Evolutionary conservation across 2,888 invertebrate species (phyloP), one percentile per base, ranked within the genome.

Genomic region (Alloscopus bannaensis): DNA sequence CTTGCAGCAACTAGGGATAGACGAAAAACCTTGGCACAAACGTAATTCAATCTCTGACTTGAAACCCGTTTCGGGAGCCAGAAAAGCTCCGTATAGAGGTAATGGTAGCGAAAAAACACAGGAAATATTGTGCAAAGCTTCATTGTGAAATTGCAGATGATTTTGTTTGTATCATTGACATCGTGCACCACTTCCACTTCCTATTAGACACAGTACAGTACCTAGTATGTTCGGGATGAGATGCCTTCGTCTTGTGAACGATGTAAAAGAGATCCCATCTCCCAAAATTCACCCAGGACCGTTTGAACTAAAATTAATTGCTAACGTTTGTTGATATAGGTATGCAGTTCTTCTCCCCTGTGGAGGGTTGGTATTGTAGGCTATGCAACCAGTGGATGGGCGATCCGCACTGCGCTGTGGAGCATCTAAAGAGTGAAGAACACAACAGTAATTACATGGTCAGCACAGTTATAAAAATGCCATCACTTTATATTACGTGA

Each of bases 331-430:
- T 20, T 77, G 24, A 89, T 89, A 68, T 88, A 94, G 95, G 96
- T 42, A 90, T 95, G 81, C 95, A 95, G 88, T 95, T 95, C 90
- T 94, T 96, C 89, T 93, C 94, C 85, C 94, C 95, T 1, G 93
- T 95, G 0, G 93, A 94, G 4, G 93, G 95, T 31, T 96, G 95
- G 95, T 96, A 94, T 89, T 96, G 96, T 90, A 94, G 95, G 88
- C 90, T 96, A 81, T 96, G 96, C 87, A 93, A 94, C 87, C 91
- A 92, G 86, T 96, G 95, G 93, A 95, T 96, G 87, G 96, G 95
- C 0, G 96, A 96, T 88, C 90, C 95, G 81, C 95, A 95, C 88
- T 95, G 95, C 88, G 95, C 95, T 0, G 94, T 94, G 11, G 92
- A 94, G 1, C 96, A 96, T 89, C 90, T 96, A 80, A 95, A 95